These are phyloP conservation scores for Semnornis frantzii DNA, from an alignment of 2,113 vertebrate species.

Conservation along the genomic window DNA sequence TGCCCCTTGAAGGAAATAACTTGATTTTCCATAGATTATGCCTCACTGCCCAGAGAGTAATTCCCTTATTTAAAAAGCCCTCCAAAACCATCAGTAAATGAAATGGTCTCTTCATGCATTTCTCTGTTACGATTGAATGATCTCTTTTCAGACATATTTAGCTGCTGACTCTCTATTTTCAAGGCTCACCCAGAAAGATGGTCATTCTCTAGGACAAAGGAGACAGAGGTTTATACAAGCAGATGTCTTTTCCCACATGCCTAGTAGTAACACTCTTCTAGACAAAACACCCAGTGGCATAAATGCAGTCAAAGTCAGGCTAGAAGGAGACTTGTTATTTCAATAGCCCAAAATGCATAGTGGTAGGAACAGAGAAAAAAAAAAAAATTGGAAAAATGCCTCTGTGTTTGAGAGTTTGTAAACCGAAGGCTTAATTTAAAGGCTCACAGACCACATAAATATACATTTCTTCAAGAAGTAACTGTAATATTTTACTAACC, in stretches of 20 bases:
- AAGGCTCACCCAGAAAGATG: neutral
- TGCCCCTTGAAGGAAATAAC: neutral
- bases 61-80: neutral
- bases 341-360: neutral
- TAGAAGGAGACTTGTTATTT: neutral
- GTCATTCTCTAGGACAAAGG: neutral
- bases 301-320: neutral
- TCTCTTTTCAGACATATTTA: neutral
- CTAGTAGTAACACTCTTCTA: neutral
- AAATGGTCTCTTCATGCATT: neutral
- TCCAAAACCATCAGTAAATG: neutral
- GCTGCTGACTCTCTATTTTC: neutral
- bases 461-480: neutral
- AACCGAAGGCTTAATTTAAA: neutral
- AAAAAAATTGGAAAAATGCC: neutral
- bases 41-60: neutral
- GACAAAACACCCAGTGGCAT: neutral
- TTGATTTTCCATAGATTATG: neutral
- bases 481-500: neutral
- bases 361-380: neutral
- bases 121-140: neutral
- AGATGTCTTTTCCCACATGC: neutral
- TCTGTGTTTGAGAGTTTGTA: neutral
- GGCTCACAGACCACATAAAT: neutral
- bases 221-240: neutral